Evolutionary conservation across 2,888 invertebrate species (phyloP), one percentile per base, ranked within the genome.

Genomic region (Globia sparganii): DNA sequence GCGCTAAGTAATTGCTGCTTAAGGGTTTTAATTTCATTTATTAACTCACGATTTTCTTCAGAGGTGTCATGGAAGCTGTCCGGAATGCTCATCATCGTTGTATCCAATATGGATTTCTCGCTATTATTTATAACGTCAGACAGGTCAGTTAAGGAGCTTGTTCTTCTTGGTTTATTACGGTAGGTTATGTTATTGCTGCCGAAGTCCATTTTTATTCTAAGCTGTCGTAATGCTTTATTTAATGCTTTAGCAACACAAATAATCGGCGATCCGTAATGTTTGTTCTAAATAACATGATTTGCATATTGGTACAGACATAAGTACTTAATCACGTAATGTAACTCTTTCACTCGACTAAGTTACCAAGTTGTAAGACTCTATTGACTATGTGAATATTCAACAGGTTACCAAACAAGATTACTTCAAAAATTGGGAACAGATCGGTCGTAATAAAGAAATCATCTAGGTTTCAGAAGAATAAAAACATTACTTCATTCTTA

Each of bases 401-500:
- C 72, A 72, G 37, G 56, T 86, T 80, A 75, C 77, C 11, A 78
- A 83, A 84, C 25, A 79, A 68, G 21, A 69, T 83, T 85, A 73
- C 72, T 82, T 76, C 13, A 78, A 70, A 68, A 79, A 80, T 80
- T 82, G 72, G 64, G 64, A 75, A 80, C 73, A 31, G 70, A 84
- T 78, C 61, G 64, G 62, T 61, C 70, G 73, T 80, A 86, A 85
- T 79, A 81, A 79, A 74, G 83, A 78, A 82, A 85, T 80, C 67
- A 86, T 80, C 65, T 81, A 84, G 80, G 18, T 81, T 82, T 70
- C 43, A 77, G 67, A 81, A 84, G 74, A 87, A 89, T 83, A 74
- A 65, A 67, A 81, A 76, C 64, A 85, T 89, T 89, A 85, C 80
- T 83, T 78, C 72, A 86, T 49, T 83, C 59, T 88, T 81, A 88